phyloP scores from a whole-genome alignment of 1,140 invertebrate species.

The Aricia agestis region DNA sequence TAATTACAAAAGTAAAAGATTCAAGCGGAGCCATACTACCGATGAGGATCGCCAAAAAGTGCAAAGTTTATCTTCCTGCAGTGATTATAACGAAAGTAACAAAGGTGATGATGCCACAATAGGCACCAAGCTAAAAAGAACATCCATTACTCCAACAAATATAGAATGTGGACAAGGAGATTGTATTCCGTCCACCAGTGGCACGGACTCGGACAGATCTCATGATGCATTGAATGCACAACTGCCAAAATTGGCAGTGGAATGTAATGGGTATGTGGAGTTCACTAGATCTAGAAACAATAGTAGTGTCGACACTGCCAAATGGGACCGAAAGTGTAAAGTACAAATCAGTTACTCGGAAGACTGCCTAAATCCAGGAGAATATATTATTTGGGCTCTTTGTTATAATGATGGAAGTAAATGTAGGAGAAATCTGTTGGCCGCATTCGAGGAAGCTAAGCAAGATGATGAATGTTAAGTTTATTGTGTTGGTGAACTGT shows the following conservation, averaged over 20 bases:
- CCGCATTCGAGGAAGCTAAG: constrained; percentile 67
- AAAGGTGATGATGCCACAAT: constrained; percentile 52
- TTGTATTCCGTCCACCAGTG: constrained; percentile 65
- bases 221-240: constrained; percentile 58
- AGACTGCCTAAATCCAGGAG: constrained; percentile 68
- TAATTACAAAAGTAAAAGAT: constrained; percentile 36
- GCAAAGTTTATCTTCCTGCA: constrained; percentile 33
- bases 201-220: constrained; percentile 52
- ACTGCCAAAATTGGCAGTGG: constrained; percentile 55
- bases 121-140: constrained; percentile 44
- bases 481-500: not conserved
- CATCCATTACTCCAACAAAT: constrained; percentile 54
- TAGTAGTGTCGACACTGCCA: constrained; percentile 65
- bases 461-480: constrained; percentile 41
- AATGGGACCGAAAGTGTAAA: constrained; percentile 78
- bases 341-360: constrained; percentile 76
- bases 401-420: constrained; percentile 77
- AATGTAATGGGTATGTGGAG: constrained; percentile 74
- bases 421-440: constrained; percentile 76
- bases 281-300: constrained; percentile 73
- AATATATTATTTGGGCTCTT: constrained; percentile 77
- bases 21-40: constrained; percentile 23
- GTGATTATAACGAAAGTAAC: constrained; percentile 37
- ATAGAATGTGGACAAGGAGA: constrained; percentile 66
- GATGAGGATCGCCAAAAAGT: constrained; percentile 23